Evolutionary conservation across 2,797 vertebrate genomes (phyloP), one percentile per base, ranked within the genome.

Genomic region (Chromis chromis): DNA sequence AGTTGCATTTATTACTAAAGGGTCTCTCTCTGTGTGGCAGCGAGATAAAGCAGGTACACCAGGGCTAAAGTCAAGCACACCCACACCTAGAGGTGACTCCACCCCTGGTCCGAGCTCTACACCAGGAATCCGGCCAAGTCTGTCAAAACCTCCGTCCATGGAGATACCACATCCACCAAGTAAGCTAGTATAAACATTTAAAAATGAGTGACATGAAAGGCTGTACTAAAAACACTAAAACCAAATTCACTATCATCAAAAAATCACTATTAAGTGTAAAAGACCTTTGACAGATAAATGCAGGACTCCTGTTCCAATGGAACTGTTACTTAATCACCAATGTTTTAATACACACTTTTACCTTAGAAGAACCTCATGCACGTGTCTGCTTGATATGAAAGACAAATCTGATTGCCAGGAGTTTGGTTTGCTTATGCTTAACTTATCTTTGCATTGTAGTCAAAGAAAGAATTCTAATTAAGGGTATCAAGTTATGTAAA

Each of bases 11-110:
- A 46, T 74, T 54, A 70, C 24, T 74, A 12, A 69, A 40, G 13
- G 62, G 6, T 36, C 1, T 74, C 19, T 65, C 2, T 70, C 0
- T 78, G 6, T 70, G 86, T 93, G 86, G 83, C 90, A 98, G 97
- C 96, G 97, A 91, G 97, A 98, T 89, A 98, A 98, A 92, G 96
- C 96, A 76, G 96, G 96, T 71, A 98, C 97, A 70, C 97, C 97
- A 68, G 96, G 96, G 83, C 91, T 97, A 61, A 98, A 98, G 94
- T 97, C 96, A 88, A 93, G 97, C 92, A 99, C 97, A 4, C 97
- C 97, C 6, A 98, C 97, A 36, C 98, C 97, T 63, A 95, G 98
- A 94, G 96, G 95, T 9, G 97, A 98, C 84, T 94, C 97, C 88
- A 96, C 96, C 24, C 96, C 97, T 11, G 97, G 96, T 93, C 96